These are phyloP conservation scores for Puffinus mauretanicus DNA, from an alignment of 2,113 vertebrate species.

Conservation along the genomic window DNA sequence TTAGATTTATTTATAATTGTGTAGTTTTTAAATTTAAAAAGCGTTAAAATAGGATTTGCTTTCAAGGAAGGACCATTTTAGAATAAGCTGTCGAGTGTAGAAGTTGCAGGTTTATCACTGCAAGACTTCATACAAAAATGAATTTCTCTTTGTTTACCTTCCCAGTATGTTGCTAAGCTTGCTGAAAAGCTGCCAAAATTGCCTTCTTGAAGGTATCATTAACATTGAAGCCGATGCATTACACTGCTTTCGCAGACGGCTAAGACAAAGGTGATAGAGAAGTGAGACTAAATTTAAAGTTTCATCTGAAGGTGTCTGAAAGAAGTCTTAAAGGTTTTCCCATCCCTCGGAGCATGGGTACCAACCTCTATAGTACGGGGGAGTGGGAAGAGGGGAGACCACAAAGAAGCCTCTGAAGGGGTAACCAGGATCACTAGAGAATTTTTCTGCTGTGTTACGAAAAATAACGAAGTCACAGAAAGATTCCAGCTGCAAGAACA, in stretches of 20 bases:
- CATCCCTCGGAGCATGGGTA: background rate
- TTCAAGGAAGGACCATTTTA: background rate
- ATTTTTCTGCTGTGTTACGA: background rate
- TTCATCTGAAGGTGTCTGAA: background rate
- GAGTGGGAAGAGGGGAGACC: background rate
- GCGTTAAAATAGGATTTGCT: background rate
- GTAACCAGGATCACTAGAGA: background rate
- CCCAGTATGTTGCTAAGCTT: background rate
- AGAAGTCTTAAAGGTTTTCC: background rate
- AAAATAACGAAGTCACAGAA: background rate
- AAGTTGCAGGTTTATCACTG: background rate
- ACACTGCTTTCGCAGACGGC: background rate
- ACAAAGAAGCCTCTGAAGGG: background rate
- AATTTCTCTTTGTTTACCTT: slow-evolving; percentile 46
- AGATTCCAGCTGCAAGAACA: background rate
- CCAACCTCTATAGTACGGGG: background rate
- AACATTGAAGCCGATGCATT: background rate
- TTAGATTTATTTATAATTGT: background rate
- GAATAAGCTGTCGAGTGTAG: background rate
- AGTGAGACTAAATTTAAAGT: background rate
- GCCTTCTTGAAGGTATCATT: background rate
- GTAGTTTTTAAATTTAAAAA: background rate
- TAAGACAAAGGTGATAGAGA: background rate
- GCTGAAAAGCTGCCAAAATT: slow-evolving; percentile 25
- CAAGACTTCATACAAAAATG: background rate